Base-by-base conservation (phyloP, 2,797 vertebrate species). In the Smutsia gigantea region DNA sequence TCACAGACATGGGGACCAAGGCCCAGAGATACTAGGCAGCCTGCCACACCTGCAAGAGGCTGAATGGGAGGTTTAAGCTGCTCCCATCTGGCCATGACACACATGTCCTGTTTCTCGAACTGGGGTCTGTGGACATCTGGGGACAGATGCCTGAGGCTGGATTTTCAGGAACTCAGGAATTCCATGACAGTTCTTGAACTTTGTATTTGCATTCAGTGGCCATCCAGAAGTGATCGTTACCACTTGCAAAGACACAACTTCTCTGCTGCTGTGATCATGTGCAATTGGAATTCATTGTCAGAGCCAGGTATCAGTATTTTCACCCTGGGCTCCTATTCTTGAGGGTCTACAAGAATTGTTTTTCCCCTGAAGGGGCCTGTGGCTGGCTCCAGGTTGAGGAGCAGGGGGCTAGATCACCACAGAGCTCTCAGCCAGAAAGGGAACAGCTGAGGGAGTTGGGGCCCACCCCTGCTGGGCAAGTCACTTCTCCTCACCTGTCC, bases 401-500 rank as follows among this genome's bases (percentile, higher is more conserved):
- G 57, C 13, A 25, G 61, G 4, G 4, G 66, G n/a, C 23, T 51
- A 2, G 46, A 8, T 11, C 37, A 51, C 27, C 75, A 8, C 8
- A 7, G 53, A 39, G 39, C 42, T 23, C 66, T 66, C 0, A 42
- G 34, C 39, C 25, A 3, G 37, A 39, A 7, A 5, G n/a, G 34
- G 46, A 25, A 14, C 31, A 49, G 19, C 13, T 4, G 34, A 8
- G 42, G 5, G 15, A 42, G 66, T 17, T 61, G 4, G 59, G 57
- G 29, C 27, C 25, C 11, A 3, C 5, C 25, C 13, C 71, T 3
- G 4, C 77, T 1, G 25, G 37, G 63, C 7, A 11, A 2, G 46
- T 12, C 4, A 2, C n/a, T 25, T 18, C 23, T 14, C 21, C 13
- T 34, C n/a, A 12, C 39, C 14, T 23, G 5, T 3, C 34, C 0